These are phyloP conservation scores for Enteromius argenteus DNA, from an alignment of 2,797 vertebrate species.

Conservation along the genomic window DNA sequence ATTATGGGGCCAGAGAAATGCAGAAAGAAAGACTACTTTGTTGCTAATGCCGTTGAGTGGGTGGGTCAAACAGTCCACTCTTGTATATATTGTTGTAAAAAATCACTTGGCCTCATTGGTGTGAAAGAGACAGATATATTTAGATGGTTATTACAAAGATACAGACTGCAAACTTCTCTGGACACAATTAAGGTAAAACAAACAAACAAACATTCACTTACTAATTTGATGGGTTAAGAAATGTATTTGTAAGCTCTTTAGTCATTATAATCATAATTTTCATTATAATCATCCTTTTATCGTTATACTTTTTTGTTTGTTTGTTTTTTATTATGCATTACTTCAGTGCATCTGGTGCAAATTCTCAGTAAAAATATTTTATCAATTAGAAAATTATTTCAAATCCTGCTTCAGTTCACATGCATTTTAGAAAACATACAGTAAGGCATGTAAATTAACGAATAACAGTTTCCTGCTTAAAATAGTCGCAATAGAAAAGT, in stretches of 20 bases:
- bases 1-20: conserved; percentile 72
- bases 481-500: not conserved
- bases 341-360: not conserved
- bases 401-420: not conserved
- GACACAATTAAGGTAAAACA: conserved; percentile 71
- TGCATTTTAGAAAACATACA: not conserved
- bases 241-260: not conserved
- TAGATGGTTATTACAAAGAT: conserved; percentile 34
- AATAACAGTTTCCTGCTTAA: not conserved
- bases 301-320: not conserved
- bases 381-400: not conserved
- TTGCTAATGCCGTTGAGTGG: conserved; percentile 78
- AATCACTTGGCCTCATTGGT: conserved; percentile 69
- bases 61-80: conserved; percentile 76
- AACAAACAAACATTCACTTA: not conserved
- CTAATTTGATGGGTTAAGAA: not conserved
- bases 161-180: conserved; percentile 2
- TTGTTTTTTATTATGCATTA: not conserved
- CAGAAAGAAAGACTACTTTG: conserved; percentile 80
- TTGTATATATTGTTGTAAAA: conserved; percentile 75
- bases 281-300: not conserved
- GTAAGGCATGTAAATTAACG: not conserved
- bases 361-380: not conserved
- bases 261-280: not conserved
- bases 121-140: conserved; percentile 67